phyloP scores from a whole-genome alignment of 2,113 vertebrate species.

The Hyaena hyaena region DNA sequence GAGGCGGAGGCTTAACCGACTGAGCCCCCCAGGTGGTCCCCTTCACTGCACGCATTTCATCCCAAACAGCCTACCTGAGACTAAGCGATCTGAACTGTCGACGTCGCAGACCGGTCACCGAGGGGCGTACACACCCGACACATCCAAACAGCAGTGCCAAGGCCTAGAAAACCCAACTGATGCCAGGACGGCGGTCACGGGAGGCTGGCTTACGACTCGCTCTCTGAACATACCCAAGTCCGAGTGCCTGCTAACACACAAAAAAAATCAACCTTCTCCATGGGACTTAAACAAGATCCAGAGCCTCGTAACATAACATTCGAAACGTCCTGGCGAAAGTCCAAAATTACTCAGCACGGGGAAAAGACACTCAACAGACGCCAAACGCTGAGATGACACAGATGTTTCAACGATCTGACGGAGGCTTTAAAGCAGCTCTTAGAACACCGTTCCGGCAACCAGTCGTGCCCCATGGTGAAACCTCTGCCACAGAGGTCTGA shows the following conservation, averaged over 20 bases:
- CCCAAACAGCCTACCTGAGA: not conserved
- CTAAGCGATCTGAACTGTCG: not conserved
- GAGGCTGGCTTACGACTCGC: not conserved
- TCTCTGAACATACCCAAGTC: not conserved
- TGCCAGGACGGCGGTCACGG: not conserved
- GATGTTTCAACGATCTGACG: not conserved
- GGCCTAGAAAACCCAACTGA: not conserved
- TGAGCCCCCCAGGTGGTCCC: too few relatives aligned
- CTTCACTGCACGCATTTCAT: not conserved
- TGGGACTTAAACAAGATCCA: slow-evolving; percentile 38
- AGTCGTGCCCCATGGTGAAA: not conserved
- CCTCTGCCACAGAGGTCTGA: not conserved
- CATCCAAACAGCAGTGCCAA: not conserved
- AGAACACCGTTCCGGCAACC: not conserved
- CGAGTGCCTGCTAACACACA: not conserved
- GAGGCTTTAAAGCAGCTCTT: not conserved
- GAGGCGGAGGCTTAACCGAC: too few relatives aligned
- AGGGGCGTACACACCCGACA: not conserved
- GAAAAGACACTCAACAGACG: slow-evolving; percentile 39
- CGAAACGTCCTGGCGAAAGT: slow-evolving; percentile 35
- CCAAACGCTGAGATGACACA: slow-evolving; percentile 4
- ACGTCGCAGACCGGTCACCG: not conserved
- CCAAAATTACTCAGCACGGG: slow-evolving; percentile 16
- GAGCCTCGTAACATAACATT: slow-evolving; percentile 26
- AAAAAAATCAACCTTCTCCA: slow-evolving; percentile 18